These are phyloP conservation scores for Chymomyza procnemis DNA, from an alignment of 2,888 invertebrate species.

Conservation along the genomic window DNA sequence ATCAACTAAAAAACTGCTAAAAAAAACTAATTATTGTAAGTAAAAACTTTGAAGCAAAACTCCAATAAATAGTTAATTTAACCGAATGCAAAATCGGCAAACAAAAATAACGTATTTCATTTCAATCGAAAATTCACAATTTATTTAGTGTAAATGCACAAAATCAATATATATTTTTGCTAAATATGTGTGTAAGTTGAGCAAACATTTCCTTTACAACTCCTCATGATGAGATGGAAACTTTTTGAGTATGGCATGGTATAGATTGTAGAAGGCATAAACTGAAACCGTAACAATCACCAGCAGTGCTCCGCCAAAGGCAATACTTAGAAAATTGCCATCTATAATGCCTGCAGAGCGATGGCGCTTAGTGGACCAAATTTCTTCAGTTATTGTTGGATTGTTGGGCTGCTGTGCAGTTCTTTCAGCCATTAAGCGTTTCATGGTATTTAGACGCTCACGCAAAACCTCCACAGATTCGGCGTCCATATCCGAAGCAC, in stretches of 20 bases:
- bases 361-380: conserved; percentile 76
- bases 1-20: conserved; percentile 13
- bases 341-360: conserved; percentile 85
- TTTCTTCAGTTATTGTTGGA: conserved; percentile 76
- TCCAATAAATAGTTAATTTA: conserved; percentile 65
- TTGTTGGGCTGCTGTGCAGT: conserved; percentile 78
- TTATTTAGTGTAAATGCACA: conserved; percentile 34
- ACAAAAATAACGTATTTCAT: conserved; percentile 14
- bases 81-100: conserved; percentile 63
- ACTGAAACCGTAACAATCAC: conserved; percentile 89
- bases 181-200: conserved; percentile 1
- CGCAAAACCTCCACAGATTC: conserved; percentile 91
- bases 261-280: conserved; percentile 91
- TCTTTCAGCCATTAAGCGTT: conserved; percentile 88
- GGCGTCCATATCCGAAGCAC: conserved; percentile 77
- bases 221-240: conserved; percentile 90
- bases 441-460: conserved; percentile 88
- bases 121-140: conserved; percentile 9
- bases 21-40: conserved; percentile 45
- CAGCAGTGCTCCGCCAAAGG: conserved; percentile 87
- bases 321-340: conserved; percentile 87
- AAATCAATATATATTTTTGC: conserved; percentile 3
- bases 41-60: conserved; percentile 30
- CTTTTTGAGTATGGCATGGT: conserved; percentile 88
- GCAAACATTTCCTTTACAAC: conserved; percentile 80